A percentile compares a stretch with the other conserved stretches of the same genome.
phyloP scores from a whole-genome alignment of 2,797 vertebrate species.

The Chiroxiphia lanceolata region DNA sequence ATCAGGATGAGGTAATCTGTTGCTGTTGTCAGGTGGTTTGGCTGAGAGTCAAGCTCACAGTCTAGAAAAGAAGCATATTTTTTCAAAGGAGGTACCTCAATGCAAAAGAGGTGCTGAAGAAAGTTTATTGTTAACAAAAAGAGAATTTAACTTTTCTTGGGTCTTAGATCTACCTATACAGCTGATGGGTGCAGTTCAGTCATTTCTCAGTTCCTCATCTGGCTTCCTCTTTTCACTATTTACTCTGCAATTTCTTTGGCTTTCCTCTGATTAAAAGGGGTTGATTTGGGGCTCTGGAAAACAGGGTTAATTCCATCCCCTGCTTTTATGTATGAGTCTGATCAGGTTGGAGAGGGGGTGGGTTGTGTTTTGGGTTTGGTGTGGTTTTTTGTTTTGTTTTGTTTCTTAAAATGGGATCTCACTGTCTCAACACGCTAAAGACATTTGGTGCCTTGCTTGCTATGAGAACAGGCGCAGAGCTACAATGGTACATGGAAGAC shows the following conservation, averaged over 20 bases:
- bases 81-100: not conserved
- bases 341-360: not conserved
- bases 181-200: not conserved
- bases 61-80: slow-evolving; percentile 71
- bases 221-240: not conserved
- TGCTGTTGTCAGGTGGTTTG: slow-evolving; percentile 81
- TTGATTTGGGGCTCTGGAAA: not conserved
- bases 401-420: not conserved
- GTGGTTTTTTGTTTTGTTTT: too few species aligned
- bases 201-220: not conserved
- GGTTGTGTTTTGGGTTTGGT: not conserved
- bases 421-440: not conserved
- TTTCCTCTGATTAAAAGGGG: not conserved
- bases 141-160: not conserved
- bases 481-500: not conserved
- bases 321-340: not conserved
- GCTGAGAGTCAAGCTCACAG: slow-evolving; percentile 81
- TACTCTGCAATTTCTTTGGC: not conserved
- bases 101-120: not conserved
- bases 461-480: not conserved
- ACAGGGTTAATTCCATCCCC: not conserved
- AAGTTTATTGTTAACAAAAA: not conserved
- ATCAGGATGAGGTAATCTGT: slow-evolving; percentile 76
- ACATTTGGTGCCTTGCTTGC: not conserved
- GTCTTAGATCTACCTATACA: not conserved